Conservation (phyloP, 2,113 vertebrate genomes). For the Cynocephalus volans region DNA sequence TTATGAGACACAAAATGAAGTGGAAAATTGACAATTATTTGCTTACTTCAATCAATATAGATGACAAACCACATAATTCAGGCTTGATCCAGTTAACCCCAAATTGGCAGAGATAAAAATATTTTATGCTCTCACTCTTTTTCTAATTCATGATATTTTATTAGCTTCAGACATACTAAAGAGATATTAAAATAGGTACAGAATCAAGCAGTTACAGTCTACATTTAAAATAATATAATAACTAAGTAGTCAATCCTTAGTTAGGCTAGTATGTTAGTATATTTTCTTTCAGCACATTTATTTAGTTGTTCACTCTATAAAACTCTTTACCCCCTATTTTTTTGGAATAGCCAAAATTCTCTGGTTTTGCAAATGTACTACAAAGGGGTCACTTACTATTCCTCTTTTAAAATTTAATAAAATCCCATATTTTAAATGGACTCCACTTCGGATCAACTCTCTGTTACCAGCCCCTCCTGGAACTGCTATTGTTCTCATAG, state of each 20-base stretch:
- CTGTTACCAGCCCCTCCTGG: neutral
- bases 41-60: constrained; percentile 45
- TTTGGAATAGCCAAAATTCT: neutral
- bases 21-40: constrained; percentile 53
- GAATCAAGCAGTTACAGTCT: neutral
- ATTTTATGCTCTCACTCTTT: constrained; percentile 58
- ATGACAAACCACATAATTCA: constrained; percentile 34
- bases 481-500: neutral
- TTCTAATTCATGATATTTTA: constrained; percentile 61
- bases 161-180: constrained; percentile 33
- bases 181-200: neutral
- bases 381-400: neutral
- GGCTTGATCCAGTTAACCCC: constrained; percentile 13
- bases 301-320: neutral
- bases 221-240: neutral
- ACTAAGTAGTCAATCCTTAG: neutral
- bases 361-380: neutral
- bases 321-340: neutral
- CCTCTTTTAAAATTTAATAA: neutral
- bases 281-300: neutral
- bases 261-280: neutral
- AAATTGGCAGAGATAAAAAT: constrained; percentile 59
- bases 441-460: neutral
- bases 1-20: constrained; percentile 60
- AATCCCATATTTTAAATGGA: neutral